These are phyloP conservation scores for Zoanthus solanderi DNA, from an alignment of 92 coral and sea anemone genomes.

Conservation along the genomic window DNA sequence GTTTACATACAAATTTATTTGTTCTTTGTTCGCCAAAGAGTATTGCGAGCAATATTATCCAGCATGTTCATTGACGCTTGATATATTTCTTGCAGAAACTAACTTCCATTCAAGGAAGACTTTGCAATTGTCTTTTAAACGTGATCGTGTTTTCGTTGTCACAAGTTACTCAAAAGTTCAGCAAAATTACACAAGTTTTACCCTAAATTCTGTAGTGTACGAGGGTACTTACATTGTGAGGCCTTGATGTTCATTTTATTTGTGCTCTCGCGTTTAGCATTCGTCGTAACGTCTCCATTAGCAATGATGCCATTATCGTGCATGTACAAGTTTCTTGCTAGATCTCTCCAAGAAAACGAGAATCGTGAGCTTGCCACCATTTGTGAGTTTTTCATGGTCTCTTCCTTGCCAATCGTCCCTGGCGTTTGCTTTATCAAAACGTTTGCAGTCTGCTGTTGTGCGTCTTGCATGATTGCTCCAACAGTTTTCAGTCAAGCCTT, in stretches of 20 bases:
- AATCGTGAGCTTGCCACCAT: background rate
- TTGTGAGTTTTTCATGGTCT: slow-evolving; percentile 29
- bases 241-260: background rate
- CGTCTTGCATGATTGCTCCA: slow-evolving; percentile 45
- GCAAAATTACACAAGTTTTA: background rate
- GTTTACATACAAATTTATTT: background rate
- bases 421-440: slow-evolving; percentile 29
- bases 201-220: background rate
- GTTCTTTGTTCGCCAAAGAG: background rate
- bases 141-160: background rate
- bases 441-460: slow-evolving; percentile 25
- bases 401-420: slow-evolving; percentile 12
- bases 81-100: background rate
- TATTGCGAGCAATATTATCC: background rate
- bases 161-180: background rate
- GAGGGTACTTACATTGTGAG: slow-evolving; percentile 9
- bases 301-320: slow-evolving; percentile 19
- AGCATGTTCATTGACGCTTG: background rate
- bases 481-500: slow-evolving; percentile 33
- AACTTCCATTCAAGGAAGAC: background rate
- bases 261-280: background rate
- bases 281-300: slow-evolving; percentile 12
- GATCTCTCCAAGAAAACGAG: slow-evolving; percentile 44
- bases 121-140: background rate
- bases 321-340: slow-evolving; percentile 37